Evolutionary conservation across 2,797 vertebrate genomes (phyloP), one percentile per base, ranked within the genome.

Genomic region (Merluccius polli): DNA sequence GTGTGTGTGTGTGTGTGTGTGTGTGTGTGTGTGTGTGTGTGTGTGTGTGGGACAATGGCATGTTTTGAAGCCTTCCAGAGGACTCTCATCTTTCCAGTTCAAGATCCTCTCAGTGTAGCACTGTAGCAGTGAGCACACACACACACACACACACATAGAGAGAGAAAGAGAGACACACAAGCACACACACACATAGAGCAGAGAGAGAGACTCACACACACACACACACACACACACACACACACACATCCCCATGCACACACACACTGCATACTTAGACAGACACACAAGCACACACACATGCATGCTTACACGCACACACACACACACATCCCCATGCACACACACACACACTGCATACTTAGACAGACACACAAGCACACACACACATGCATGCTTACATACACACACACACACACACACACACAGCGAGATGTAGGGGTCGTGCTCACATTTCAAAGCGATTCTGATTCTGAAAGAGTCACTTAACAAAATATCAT

Each of bases 1-100:
- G 36, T 4, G 36, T 3, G 6, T 3, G 36, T 3, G 36, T 33
- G 74, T 71, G 70, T 52, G 70, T 68, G 75, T 36, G 48, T 38
- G 48, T 52, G 52, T 13, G 44, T 33, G 74, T 78, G 65, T 73
- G 73, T 72, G 74, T n/a, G 9, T 11, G 63, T 11, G 21, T 3
- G n/a, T 1, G 36, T 4, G 36, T 7, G 6, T 3, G 36, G 13
- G 38, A 44, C 38, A 44, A 44, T 44, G 38, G 72, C 77, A 31
- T 4, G 30, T 92, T 97, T 97, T 95, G 95, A 95, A 94, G 94
- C 94, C 94, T 94, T 95, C 93, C 75, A 82, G 85, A 90, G 94
- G 95, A 96, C 94, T 96, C 95, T 97, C 96, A 95, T 97, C 95
- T 98, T 97, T 97, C 96, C 94, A 96, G 95, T 96, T 97, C 95